phyloP scores from a whole-genome alignment of 2,113 vertebrate species.

The Megaptera novaeangliae region DNA sequence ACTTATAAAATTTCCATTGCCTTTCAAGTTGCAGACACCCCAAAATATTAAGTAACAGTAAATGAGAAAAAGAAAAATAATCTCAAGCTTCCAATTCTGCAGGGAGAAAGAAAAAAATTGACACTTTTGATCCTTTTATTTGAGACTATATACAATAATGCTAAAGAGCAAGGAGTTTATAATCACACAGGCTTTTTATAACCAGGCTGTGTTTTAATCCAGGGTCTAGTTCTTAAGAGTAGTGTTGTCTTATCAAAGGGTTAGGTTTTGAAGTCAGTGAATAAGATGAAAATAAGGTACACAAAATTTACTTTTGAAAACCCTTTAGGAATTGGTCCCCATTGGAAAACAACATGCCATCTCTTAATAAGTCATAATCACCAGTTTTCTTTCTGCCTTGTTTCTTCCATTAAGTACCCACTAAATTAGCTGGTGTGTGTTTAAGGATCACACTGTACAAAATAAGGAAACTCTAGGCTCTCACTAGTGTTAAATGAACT shows the following conservation, averaged over 20 bases:
- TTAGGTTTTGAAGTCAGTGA: background rate
- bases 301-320: background rate
- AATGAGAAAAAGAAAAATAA: background rate
- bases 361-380: background rate
- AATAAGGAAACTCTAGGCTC: background rate
- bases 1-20: background rate
- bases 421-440: background rate
- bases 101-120: background rate
- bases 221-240: background rate
- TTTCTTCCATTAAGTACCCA: background rate
- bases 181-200: background rate
- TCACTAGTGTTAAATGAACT: background rate
- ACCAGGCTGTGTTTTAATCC: background rate
- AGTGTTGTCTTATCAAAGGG: background rate
- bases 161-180: background rate
- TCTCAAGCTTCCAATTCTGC: background rate
- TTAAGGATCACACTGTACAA: background rate
- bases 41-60: constrained; percentile 16
- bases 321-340: background rate
- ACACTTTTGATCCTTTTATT: background rate
- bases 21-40: background rate
- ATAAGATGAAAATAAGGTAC: background rate
- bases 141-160: background rate
- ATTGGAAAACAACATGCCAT: background rate
- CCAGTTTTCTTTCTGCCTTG: background rate